Conservation (phyloP, 2,797 vertebrate species). For the Hafferia zeledoni region DNA sequence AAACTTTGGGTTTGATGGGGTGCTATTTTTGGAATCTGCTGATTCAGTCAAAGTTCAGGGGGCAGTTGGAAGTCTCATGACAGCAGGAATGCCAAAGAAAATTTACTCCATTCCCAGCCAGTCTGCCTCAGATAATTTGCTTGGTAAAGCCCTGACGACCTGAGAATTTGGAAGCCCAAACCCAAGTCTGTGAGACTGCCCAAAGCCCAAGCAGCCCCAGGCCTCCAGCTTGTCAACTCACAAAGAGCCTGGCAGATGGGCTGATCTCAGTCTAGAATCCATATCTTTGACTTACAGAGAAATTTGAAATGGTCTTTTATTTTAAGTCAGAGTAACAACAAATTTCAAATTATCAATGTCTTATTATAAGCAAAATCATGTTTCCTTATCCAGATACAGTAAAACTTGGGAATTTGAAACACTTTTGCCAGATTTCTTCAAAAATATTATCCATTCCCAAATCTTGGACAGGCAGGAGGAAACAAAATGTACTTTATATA, state of each 20-base stretch:
- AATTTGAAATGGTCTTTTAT: not conserved
- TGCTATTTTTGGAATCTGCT: not conserved
- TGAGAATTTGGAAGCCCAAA: not conserved
- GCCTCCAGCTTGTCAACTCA: not conserved
- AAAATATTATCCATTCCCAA: not conserved
- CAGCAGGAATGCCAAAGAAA: not conserved
- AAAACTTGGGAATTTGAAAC: not conserved
- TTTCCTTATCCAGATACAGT: not conserved
- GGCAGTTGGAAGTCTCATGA: not conserved
- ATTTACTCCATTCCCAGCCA: not conserved
- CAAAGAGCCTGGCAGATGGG: not conserved
- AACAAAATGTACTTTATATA: not conserved
- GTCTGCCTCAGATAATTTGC: not conserved
- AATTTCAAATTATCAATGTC: not conserved
- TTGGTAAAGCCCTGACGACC: not conserved
- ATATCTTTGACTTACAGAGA: not conserved
- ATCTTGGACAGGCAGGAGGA: not conserved
- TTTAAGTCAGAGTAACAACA: not conserved
- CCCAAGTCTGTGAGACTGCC: not conserved
- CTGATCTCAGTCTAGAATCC: not conserved
- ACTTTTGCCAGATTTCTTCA: not conserved
- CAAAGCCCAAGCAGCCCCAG: not conserved
- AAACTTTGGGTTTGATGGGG: accelerated
- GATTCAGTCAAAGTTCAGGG: not conserved
- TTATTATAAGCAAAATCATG: not conserved